phyloP scores from a whole-genome alignment of 1,140 invertebrate genomes.

The Ditylenchus dipsaci region DNA sequence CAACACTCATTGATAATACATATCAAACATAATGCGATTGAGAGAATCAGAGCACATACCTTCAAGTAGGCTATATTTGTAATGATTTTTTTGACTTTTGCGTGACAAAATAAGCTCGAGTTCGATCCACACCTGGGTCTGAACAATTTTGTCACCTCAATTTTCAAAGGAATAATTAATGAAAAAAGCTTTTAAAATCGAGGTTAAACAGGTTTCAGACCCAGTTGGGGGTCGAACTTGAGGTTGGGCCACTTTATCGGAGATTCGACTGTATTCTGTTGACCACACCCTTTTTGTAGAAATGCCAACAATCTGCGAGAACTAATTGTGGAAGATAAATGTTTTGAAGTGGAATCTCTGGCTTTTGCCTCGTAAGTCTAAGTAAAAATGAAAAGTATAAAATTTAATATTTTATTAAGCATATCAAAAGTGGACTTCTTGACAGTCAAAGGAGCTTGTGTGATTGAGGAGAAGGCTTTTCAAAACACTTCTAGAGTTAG shows the following conservation, averaged over 20 bases:
- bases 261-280: not conserved
- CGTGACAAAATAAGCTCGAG: not conserved
- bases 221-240: too few species aligned
- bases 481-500: constrained; percentile 25
- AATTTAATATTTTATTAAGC: too few species aligned
- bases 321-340: constrained; percentile 35
- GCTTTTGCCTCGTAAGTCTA: constrained; percentile 13
- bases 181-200: not conserved
- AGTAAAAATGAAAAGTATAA: too few species aligned
- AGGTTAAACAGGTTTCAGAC: not conserved
- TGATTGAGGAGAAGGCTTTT: constrained; percentile 30
- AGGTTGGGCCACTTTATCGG: not conserved
- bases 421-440: constrained; percentile 45
- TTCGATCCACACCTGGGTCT: constrained; percentile 5
- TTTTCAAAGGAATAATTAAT: too few species aligned
- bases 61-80: constrained; percentile 32
- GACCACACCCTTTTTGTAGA: constrained; percentile 13
- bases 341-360: constrained; percentile 33
- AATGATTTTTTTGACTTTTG: too few species aligned
- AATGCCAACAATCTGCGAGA: constrained; percentile 47
- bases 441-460: constrained; percentile 40
- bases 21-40: constrained; percentile 38
- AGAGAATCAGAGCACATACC: constrained; percentile 34
- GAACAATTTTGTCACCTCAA: too few species aligned
- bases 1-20: constrained; percentile 31